Percentiles rank a stretch among this genome's conserved stretches.
Conservation (phyloP, 2,888 invertebrate species). For the Ophioninae sp. region DNA sequence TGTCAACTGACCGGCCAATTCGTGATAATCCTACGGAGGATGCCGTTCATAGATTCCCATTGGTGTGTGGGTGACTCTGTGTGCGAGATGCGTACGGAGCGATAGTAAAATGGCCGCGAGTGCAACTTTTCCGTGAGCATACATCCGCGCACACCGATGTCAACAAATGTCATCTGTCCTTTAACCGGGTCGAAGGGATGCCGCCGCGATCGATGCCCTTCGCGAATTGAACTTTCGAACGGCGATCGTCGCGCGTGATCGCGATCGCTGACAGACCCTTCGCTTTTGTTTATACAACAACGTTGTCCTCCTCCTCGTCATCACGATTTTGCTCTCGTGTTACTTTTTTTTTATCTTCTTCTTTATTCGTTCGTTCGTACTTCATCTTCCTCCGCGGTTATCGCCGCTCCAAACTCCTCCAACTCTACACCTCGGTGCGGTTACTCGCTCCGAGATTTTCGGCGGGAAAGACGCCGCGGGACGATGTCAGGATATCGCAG, state of each 20-base stretch:
- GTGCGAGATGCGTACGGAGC: constrained; percentile 26
- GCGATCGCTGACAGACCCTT: background rate
- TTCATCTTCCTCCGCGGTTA: background rate
- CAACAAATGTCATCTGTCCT: constrained; percentile 65
- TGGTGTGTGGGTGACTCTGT: constrained; percentile 5
- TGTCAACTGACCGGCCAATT: background rate
- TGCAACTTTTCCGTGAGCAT: constrained; percentile 54
- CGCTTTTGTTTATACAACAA: background rate
- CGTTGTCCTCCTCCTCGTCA: background rate
- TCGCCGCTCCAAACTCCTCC: background rate
- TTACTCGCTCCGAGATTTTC: constrained; percentile 62
- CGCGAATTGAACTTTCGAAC: constrained; percentile 20
- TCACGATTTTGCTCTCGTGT: background rate
- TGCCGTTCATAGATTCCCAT: background rate
- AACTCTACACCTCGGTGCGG: background rate
- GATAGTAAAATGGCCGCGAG: constrained; percentile 61
- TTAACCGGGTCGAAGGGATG: constrained; percentile 34
- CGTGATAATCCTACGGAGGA: background rate
- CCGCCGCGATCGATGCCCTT: constrained; percentile 33
- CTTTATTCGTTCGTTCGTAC: constrained; percentile 15
- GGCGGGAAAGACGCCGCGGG: constrained; percentile 65
- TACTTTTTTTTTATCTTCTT: constrained; percentile 14
- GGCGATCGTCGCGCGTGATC: constrained; percentile 18
- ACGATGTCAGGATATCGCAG: constrained; percentile 86
- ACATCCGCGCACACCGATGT: constrained; percentile 58